Evolutionary conservation across 2,888 invertebrate genomes (phyloP), one percentile per base, ranked within the genome.

Genomic region (Gymnocheta viridis): DNA sequence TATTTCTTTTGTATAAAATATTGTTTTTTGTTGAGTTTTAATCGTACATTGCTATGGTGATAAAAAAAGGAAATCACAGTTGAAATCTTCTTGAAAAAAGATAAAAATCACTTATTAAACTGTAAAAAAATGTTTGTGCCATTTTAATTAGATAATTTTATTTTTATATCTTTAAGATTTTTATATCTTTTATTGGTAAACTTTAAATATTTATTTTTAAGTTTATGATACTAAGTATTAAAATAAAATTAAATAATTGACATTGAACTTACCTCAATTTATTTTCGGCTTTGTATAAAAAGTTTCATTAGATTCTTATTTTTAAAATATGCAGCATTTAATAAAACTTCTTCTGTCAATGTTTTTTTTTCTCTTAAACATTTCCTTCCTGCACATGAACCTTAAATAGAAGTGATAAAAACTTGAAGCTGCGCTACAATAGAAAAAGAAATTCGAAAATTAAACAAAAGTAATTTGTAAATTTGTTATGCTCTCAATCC

Each of bases 381-480:
- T 2, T 19, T 38, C 10, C 35, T 54, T 56, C 38, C 17, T 38
- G 4, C 22, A 58, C 3, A 35, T 9, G 49, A 27, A 58, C 14
- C 64, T n/a, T 19, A 44, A 54, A 24, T 54, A 10, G 0, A 32
- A 44, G 10, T 32, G 51, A 44, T 64, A 72, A 79, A 79, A 72
- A 56, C 54, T 64, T 56, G 47, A 77, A 47, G 58, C 49, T 49
- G 12, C 19, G 12, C 19, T 22, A 22, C 27, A 27, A 51, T 2
- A 51, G 49, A 51, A 41, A 44, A 69, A 47, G n/a, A n/a, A 66
- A 47, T 7, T 27, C 22, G 10, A 56, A 76, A 76, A 76, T 82
- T 82, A 64, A 76, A 60, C 60, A 81, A 67, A 70, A 62, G 32
- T 74, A 81, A 62, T 69, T 81, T 74, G 62, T 62, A 62, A 47